Percentiles rank a stretch among this genome's conserved stretches.
Evolutionary conservation across 1,140 invertebrate genomes (phyloP).

Genomic region (Brevipalpus yothersi): DNA sequence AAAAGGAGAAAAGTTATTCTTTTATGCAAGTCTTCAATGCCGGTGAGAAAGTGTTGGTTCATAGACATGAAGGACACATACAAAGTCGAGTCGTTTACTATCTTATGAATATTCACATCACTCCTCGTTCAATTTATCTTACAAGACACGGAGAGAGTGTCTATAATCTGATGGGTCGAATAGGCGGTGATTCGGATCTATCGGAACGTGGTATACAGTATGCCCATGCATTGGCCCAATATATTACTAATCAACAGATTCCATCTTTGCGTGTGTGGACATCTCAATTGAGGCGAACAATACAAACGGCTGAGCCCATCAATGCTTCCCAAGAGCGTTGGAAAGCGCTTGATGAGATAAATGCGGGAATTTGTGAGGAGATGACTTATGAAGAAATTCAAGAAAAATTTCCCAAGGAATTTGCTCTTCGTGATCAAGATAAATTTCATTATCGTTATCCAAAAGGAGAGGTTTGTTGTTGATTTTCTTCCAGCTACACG

Average conservation of each 20-base stretch:
- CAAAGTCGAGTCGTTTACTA: slow-evolving; percentile 96
- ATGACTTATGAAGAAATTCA: slow-evolving; percentile 98
- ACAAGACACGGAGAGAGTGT: slow-evolving; percentile 92
- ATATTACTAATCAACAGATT: slow-evolving; percentile 67
- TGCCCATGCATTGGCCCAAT: slow-evolving; percentile 47
- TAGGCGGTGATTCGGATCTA: slow-evolving; percentile 84
- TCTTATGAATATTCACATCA: slow-evolving; percentile 99
- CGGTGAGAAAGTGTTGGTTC: slow-evolving; percentile 71
- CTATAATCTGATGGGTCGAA: slow-evolving; percentile 72
- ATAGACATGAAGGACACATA: slow-evolving; percentile 88
- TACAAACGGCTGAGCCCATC: slow-evolving; percentile 73
- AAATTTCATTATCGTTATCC: slow-evolving; percentile 98
- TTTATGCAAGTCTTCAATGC: slow-evolving; percentile 94
- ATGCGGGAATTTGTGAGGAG: slow-evolving; percentile 96
- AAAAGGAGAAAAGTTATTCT: slow-evolving; percentile 21
- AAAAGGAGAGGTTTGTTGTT: slow-evolving; percentile 42
- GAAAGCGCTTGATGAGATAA: slow-evolving; percentile 96
- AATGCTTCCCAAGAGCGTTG: slow-evolving; percentile 79
- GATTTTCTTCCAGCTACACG: no score
- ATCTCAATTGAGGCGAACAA: slow-evolving; percentile 81
- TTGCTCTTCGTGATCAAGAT: slow-evolving; percentile 76
- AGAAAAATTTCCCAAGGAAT: slow-evolving; percentile 80
- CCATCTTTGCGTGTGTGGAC: slow-evolving; percentile 86
- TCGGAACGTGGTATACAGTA: slow-evolving; percentile 58
- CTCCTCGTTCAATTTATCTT: slow-evolving; percentile 90